Evolutionary conservation across 2,113 vertebrate genomes (phyloP).

Genomic region (Pseudorhombus dupliciocellatus): DNA sequence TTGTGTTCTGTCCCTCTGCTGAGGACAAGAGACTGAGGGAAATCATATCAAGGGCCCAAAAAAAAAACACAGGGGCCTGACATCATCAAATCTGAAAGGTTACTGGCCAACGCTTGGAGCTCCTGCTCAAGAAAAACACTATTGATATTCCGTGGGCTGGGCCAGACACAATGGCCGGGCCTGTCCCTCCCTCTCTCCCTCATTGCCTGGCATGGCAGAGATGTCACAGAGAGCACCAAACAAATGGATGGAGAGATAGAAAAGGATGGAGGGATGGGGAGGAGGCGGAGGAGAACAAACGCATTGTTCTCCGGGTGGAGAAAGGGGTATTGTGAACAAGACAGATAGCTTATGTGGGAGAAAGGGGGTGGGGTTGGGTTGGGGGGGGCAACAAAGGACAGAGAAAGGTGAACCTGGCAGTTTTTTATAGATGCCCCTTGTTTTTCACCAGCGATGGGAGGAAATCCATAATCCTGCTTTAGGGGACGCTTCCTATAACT

Average conservation of each 20-base stretch:
- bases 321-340: slow-evolving; percentile 68
- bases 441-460: slow-evolving; percentile 23
- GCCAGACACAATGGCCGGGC: slow-evolving; percentile 66
- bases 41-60: slow-evolving; percentile 54
- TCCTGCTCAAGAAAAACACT: slow-evolving; percentile 72
- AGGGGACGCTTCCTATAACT: slow-evolving; percentile 35
- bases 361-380: slow-evolving; percentile 28
- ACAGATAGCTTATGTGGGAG: slow-evolving; percentile 72
- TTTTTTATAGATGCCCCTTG: slow-evolving; percentile 42
- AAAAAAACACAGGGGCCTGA: slow-evolving; percentile 50
- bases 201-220: slow-evolving; percentile 78
- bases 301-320: slow-evolving; percentile 66
- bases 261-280: slow-evolving; percentile 41
- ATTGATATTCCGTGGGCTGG: slow-evolving; percentile 70
- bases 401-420: slow-evolving; percentile 64
- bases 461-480: slow-evolving; percentile 53
- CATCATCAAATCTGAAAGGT: slow-evolving; percentile 79
- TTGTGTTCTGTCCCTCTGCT: slow-evolving; percentile 12
- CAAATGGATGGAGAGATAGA: slow-evolving; percentile 67
- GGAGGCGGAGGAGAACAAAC: slow-evolving; percentile 68
- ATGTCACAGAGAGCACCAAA: slow-evolving; percentile 82
- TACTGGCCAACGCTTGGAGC: slow-evolving; percentile 73
- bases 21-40: slow-evolving; percentile 20
- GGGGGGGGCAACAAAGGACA: slow-evolving; percentile 55
- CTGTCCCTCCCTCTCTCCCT: slow-evolving; percentile 67